These are phyloP conservation scores for Pristis pectinata DNA, from an alignment of 2,797 vertebrate genomes.

Conservation along the genomic window DNA sequence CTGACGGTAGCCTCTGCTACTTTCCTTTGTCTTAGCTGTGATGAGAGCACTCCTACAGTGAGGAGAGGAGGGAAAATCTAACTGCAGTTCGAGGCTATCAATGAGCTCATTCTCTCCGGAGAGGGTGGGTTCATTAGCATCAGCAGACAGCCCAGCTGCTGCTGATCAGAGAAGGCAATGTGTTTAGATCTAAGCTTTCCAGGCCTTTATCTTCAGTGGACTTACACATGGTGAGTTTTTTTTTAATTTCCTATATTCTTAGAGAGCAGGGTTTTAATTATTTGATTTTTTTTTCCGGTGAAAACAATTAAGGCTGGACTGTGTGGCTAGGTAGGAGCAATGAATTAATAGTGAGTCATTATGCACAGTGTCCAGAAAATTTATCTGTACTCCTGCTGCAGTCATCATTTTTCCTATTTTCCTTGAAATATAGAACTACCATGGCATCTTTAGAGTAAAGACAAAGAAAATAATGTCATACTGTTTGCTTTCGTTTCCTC, in stretches of 20 bases:
- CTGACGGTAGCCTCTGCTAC: constrained; percentile 6
- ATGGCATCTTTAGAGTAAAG: background rate
- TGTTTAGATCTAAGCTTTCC: constrained; percentile 35
- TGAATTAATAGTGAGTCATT: constrained; percentile 19
- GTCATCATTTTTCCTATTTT: background rate
- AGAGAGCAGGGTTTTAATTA: background rate
- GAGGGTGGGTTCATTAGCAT: constrained; percentile 44
- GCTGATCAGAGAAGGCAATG: constrained; percentile 21
- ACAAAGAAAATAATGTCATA: background rate
- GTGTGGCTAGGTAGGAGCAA: constrained; percentile 11
- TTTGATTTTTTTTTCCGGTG: background rate
- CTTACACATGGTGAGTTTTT: constrained; percentile 34
- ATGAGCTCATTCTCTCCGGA: constrained; percentile 58
- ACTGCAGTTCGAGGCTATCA: constrained; percentile 45
- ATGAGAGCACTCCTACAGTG: constrained; percentile 31
- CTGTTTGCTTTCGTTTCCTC: background rate
- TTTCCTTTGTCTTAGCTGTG: constrained; percentile 34
- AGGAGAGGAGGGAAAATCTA: constrained; percentile 49
- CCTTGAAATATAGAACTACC: background rate
- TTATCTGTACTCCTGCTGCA: constrained; percentile 21
- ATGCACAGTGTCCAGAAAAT: constrained; percentile 14
- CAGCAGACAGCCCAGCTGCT: constrained; percentile 31
- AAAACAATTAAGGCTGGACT: background rate
- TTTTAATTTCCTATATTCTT: background rate
- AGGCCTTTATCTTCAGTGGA: constrained; percentile 38